Evolutionary conservation across 2,113 vertebrate genomes (phyloP).

Genomic region (Harpagus bidentatus): DNA sequence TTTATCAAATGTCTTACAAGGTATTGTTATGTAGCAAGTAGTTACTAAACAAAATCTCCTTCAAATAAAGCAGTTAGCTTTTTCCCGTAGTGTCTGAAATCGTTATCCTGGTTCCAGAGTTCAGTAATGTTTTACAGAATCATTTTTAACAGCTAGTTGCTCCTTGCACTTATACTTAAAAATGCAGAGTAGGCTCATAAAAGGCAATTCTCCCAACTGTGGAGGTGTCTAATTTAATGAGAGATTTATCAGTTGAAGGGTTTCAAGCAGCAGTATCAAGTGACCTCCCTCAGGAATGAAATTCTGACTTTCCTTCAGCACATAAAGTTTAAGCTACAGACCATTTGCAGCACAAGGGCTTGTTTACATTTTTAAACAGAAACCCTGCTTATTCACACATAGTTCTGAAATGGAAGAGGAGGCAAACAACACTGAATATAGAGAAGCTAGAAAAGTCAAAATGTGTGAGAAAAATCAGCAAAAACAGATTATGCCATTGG

Average conservation of each 20-base stretch:
- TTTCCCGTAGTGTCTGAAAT: background rate
- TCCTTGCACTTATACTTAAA: constrained; percentile 8
- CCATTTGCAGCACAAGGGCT: background rate
- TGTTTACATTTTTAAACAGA: background rate
- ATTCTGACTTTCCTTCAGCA: background rate
- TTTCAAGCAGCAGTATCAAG: background rate
- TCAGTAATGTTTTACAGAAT: constrained; percentile 18
- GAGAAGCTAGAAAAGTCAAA: background rate
- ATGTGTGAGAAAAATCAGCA: background rate
- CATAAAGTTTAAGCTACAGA: background rate
- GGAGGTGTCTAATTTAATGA: constrained; percentile 43
- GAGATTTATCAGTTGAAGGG: constrained; percentile 4
- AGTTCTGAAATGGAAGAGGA: background rate
- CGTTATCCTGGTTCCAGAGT: background rate
- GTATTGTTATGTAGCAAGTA: background rate
- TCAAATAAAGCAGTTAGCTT: background rate
- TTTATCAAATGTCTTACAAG: background rate
- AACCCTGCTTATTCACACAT: background rate
- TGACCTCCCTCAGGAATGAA: background rate
- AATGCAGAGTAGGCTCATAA: background rate
- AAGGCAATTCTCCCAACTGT: constrained; percentile 1
- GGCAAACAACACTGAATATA: background rate
- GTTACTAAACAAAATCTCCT: background rate
- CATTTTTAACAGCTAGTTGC: constrained; percentile 29
- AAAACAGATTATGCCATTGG: background rate